Percentiles rank a stretch among this genome's conserved stretches.
Conservation (phyloP, 2,888 invertebrate species). For the Chaetoderma sp. region DNA sequence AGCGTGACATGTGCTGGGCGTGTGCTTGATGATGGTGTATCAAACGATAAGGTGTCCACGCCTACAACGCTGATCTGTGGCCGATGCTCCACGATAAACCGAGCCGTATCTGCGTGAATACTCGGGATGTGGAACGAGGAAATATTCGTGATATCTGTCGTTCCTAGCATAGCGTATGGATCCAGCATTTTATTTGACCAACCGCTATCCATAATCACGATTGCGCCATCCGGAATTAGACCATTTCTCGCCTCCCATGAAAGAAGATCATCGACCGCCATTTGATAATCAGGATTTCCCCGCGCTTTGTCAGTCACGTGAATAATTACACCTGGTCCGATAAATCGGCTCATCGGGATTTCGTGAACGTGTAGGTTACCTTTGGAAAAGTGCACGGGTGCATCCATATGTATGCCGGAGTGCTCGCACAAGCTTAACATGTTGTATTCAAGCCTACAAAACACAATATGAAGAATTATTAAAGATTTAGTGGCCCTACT, state of each 20-base stretch:
- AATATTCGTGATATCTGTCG: neutral
- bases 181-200: conserved; percentile 4
- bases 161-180: neutral
- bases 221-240: conserved; percentile 17
- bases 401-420: conserved; percentile 22
- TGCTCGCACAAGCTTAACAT: conserved; percentile 25
- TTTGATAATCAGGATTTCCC: conserved; percentile 17
- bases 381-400: conserved; percentile 5
- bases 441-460: too few relatives aligned
- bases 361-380: conserved; percentile 7
- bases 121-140: neutral
- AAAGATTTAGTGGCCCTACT: too few relatives aligned
- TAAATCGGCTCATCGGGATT: conserved; percentile 20
- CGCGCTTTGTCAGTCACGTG: conserved; percentile 14
- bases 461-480: too few relatives aligned
- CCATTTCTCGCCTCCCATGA: conserved; percentile 23
- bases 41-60: too few relatives aligned
- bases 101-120: neutral
- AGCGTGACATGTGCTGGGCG: too few relatives aligned
- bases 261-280: conserved; percentile 14
- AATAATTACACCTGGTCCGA: conserved; percentile 26
- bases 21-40: too few relatives aligned
- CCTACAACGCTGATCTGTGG: conserved; percentile 2
- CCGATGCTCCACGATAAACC: neutral
- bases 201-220: conserved; percentile 24